These are phyloP conservation scores for Dicaeum eximium DNA, from an alignment of 2,113 vertebrate species.

Conservation along the genomic window DNA sequence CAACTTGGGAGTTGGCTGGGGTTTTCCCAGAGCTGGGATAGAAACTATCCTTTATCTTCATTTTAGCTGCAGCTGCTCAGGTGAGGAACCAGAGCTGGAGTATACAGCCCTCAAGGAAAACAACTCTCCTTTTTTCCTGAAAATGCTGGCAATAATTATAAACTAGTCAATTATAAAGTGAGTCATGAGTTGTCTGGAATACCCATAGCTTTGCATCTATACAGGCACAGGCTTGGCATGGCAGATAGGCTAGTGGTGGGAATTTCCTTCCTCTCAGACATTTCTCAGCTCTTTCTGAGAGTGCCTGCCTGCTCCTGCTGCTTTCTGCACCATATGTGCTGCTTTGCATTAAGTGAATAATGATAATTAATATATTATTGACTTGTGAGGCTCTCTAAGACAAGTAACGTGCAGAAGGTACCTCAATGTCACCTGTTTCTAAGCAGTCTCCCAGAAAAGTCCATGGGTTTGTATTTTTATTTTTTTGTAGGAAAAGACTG, in stretches of 20 bases:
- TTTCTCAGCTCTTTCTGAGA: not conserved
- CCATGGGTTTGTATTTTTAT: not conserved
- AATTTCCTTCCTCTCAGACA: not conserved
- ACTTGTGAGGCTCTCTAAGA: not conserved
- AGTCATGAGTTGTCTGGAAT: not conserved
- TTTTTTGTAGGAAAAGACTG: not conserved
- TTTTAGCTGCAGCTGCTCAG: not conserved
- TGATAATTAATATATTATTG: not conserved
- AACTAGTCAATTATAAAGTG: no score
- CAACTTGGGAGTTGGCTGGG: not conserved
- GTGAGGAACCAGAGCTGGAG: not conserved
- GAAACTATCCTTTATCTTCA: not conserved
- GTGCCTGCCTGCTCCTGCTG: not conserved
- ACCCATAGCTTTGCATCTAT: not conserved
- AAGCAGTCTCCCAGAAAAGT: not conserved
- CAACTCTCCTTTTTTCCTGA: not conserved
- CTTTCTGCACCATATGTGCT: not conserved
- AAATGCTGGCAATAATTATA: not conserved
- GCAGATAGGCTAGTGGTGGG: not conserved
- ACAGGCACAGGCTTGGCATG: not conserved
- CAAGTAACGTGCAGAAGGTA: not conserved
- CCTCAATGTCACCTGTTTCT: not conserved
- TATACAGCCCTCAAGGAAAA: not conserved
- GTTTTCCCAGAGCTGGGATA: not conserved
- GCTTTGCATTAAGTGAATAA: not conserved